A percentile compares a stretch with the other conserved stretches of the same genome.
These are phyloP conservation scores for Babylonia areolata DNA, from an alignment of 1,140 invertebrate genomes.

Conservation along the genomic window DNA sequence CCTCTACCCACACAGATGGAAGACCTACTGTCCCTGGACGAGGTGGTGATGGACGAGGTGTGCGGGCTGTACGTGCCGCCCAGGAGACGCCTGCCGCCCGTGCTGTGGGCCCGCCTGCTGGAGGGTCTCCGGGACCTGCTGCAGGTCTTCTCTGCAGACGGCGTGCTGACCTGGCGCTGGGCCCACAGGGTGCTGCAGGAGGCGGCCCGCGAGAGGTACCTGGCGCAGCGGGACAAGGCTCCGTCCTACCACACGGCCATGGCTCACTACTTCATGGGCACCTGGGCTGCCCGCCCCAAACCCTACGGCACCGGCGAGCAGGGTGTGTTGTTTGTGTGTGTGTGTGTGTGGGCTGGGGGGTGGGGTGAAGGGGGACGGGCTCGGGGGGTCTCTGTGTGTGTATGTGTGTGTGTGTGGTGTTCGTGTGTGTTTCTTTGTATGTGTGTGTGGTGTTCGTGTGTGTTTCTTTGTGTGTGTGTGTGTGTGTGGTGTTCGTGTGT, in stretches of 20 bases:
- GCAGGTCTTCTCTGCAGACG: slow-evolving; percentile 80
- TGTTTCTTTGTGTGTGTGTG: not conserved
- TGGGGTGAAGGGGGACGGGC: too few relatives aligned
- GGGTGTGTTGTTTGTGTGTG: slow-evolving; percentile 41
- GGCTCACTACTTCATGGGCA: slow-evolving; percentile 78
- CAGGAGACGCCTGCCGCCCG: slow-evolving; percentile 77
- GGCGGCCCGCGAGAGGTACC: slow-evolving; percentile 80
- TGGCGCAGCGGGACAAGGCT: slow-evolving; percentile 72
- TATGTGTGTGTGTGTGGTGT: too few relatives aligned
- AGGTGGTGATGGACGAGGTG: slow-evolving; percentile 81
- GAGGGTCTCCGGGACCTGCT: slow-evolving; percentile 82
- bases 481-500: not conserved
- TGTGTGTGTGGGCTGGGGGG: too few relatives aligned
- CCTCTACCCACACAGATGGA: slow-evolving; percentile 75
- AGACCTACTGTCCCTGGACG: slow-evolving; percentile 84
- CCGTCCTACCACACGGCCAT: slow-evolving; percentile 77
- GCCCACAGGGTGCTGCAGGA: slow-evolving; percentile 80
- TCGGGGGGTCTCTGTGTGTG: too few relatives aligned
- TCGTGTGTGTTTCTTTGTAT: too few relatives aligned
- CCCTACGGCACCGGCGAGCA: slow-evolving; percentile 63
- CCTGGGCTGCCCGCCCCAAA: slow-evolving; percentile 64
- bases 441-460: too few relatives aligned
- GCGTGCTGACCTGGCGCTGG: slow-evolving; percentile 81
- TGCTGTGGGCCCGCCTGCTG: slow-evolving; percentile 83
- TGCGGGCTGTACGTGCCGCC: slow-evolving; percentile 58